phyloP scores from a whole-genome alignment of 2,888 invertebrate species.

The Hemithea aestivaria region DNA sequence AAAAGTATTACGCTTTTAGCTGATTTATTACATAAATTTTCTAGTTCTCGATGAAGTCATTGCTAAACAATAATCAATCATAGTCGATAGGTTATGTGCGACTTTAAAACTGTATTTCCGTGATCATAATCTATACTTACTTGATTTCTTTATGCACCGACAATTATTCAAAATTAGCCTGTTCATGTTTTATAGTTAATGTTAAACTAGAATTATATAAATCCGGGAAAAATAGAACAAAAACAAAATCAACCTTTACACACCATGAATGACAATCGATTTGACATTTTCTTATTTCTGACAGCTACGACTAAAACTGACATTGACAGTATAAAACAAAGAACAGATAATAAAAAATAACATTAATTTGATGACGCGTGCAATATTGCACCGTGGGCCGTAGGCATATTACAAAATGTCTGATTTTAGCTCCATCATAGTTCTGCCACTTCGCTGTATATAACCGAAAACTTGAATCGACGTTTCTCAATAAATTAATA shows the following conservation, averaged over 20 bases:
- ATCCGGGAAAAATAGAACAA: conserved; percentile 54
- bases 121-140: conserved; percentile 44
- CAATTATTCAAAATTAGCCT: conserved; percentile 61
- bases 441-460: too few relatives aligned
- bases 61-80: conserved; percentile 53
- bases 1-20: conserved; percentile 9
- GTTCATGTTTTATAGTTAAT: conserved; percentile 54
- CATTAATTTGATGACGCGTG: too few relatives aligned
- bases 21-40: conserved; percentile 33
- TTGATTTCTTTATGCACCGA: conserved; percentile 62
- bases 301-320: background rate
- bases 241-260: conserved; percentile 72
- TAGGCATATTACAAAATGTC: too few relatives aligned
- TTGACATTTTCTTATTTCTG: conserved; percentile 6
- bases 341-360: too few relatives aligned
- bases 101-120: conserved; percentile 3
- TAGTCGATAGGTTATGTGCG: conserved; percentile 45
- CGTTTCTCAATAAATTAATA: too few relatives aligned
- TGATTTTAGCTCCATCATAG: too few relatives aligned
- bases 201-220: conserved; percentile 35
- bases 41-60: conserved; percentile 42
- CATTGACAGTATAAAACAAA: too few relatives aligned
- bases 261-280: conserved; percentile 51
- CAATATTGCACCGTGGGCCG: too few relatives aligned
- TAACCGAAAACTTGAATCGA: too few relatives aligned